Evolutionary conservation across 2,797 vertebrate genomes (phyloP).

Genomic region (Arctocebus calabarensis): DNA sequence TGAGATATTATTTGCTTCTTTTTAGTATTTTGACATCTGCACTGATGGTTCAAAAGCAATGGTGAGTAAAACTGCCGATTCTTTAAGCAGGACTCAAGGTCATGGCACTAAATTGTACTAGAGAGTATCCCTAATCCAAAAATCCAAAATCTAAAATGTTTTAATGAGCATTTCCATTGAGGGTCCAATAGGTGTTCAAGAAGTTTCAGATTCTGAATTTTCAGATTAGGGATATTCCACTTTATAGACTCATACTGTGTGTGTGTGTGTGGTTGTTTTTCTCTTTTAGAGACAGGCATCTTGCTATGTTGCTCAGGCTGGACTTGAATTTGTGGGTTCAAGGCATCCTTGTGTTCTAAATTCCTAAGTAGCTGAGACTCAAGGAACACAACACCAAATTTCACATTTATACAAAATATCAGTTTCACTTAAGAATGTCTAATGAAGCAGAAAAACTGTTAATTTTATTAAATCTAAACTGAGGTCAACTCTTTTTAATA

Average conservation of each 20-base stretch:
- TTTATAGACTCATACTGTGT: background rate
- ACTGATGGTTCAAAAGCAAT: background rate
- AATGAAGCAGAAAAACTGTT: background rate
- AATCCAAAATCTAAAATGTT: background rate
- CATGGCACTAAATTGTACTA: background rate
- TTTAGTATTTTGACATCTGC: too few species aligned
- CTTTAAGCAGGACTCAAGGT: background rate
- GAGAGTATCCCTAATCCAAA: background rate
- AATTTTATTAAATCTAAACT: background rate
- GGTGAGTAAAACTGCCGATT: background rate
- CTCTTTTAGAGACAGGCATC: background rate
- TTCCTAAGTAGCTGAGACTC: background rate
- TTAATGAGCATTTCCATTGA: background rate
- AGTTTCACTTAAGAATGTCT: constrained; percentile 25
- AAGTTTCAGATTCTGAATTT: background rate
- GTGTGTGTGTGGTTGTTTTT: background rate
- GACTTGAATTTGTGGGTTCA: background rate
- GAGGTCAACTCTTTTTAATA: constrained; percentile 1
- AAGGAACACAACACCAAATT: background rate
- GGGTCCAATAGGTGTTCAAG: background rate
- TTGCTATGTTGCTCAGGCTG: background rate
- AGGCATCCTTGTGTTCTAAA: background rate
- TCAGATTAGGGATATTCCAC: background rate
- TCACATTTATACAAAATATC: background rate
- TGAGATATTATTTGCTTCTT: background rate